Percentiles rank a stretch among this genome's conserved stretches.
Evolutionary conservation across 2,888 invertebrate species (phyloP).

Genomic region (Lathronympha strigana): DNA sequence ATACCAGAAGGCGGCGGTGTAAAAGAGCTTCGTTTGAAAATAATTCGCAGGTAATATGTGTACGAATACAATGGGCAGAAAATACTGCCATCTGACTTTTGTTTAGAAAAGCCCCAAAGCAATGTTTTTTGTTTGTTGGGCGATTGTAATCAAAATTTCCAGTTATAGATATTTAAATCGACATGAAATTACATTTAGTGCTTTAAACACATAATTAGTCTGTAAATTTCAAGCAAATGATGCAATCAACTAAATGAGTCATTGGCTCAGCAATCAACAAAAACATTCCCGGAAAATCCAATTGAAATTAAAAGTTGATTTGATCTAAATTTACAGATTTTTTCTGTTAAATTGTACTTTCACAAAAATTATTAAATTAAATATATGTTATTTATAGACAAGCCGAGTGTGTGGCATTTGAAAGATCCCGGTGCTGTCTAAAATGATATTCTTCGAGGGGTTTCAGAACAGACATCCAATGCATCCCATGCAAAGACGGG

Average conservation of each 20-base stretch:
- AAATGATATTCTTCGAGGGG: conserved; percentile 31
- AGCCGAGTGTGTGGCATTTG: background rate
- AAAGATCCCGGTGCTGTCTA: conserved; percentile 15
- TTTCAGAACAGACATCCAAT: conserved; percentile 26
- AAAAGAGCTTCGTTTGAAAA: background rate
- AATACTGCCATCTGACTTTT: background rate
- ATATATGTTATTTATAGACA: conserved; percentile 12
- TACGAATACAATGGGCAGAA: background rate
- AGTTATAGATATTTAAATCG: background rate
- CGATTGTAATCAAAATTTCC: background rate
- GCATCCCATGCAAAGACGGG: conserved; percentile 3
- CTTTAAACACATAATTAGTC: background rate
- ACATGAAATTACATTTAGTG: background rate
- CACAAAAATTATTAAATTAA: background rate
- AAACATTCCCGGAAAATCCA: background rate
- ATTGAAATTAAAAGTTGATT: background rate
- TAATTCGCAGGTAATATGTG: conserved; percentile 4
- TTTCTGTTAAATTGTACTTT: background rate
- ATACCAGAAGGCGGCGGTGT: background rate
- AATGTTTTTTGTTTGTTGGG: background rate
- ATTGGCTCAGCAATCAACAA: background rate
- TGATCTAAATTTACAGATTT: background rate
- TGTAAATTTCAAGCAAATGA: conserved; percentile 4
- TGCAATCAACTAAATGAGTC: conserved; percentile 34
- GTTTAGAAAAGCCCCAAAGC: background rate